These are phyloP conservation scores for Drosophila eohydei DNA, from an alignment of 2,888 invertebrate genomes.

Conservation along the genomic window DNA sequence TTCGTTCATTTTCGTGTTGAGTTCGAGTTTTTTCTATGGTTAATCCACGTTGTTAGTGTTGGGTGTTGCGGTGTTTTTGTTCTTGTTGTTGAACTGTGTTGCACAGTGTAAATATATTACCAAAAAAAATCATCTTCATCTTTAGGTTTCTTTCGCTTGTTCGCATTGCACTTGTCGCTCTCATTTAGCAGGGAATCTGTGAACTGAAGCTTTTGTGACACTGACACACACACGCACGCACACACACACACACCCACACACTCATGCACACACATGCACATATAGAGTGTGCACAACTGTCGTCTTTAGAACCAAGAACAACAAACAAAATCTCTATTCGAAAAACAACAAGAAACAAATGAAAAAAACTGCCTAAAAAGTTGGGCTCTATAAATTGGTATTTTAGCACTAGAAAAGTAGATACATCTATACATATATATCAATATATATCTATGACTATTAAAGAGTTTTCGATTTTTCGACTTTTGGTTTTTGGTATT, in stretches of 20 bases:
- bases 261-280: constrained; percentile 1
- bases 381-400: constrained; percentile 20
- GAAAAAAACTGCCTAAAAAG: constrained; percentile 18
- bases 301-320: background rate
- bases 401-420: constrained; percentile 23
- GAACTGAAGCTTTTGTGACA: constrained; percentile 4
- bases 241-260: constrained; percentile 25
- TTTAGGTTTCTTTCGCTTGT: background rate
- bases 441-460: background rate
- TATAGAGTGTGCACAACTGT: constrained; percentile 37
- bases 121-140: background rate
- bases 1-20: constrained; percentile 2
- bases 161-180: background rate
- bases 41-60: constrained; percentile 1
- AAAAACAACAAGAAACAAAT: constrained; percentile 3
- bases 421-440: constrained; percentile 7
- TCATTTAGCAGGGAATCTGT: constrained; percentile 8
- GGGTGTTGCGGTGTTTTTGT: background rate
- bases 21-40: constrained; percentile 2
- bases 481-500: constrained; percentile 19
- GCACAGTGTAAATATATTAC: background rate
- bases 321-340: background rate
- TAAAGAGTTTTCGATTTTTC: background rate
- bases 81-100: background rate
- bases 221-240: constrained; percentile 5